Base-by-base conservation (phyloP, 2,888 invertebrate genomes). In the Diloba caeruleocephala region DNA sequence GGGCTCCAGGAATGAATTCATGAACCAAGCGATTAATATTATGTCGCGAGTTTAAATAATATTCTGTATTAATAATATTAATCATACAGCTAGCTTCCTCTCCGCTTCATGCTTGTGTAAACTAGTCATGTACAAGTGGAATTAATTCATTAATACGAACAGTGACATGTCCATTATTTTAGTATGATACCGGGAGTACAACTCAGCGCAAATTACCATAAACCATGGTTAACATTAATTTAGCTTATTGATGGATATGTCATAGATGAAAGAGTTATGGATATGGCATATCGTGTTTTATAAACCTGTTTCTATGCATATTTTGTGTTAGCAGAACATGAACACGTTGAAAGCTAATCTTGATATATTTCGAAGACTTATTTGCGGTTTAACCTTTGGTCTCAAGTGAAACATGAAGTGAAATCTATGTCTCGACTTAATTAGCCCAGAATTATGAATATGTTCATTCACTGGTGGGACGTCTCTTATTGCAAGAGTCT, bases 81-180 rank as follows among this genome's bases (percentile, higher is more conserved):
- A n/a, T 25, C 21, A 3, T 10, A 29, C 26, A 34, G 17, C 15
- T 14, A 12, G 5, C 33, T 54, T 69, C 57, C 62, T n/a, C n/a
- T n/a, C n/a, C n/a, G n/a, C n/a, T n/a, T n/a, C n/a, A n/a, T n/a
- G n/a, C n/a, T n/a, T n/a, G n/a, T n/a, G n/a, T n/a, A n/a, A n/a
- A n/a, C n/a, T 50, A 46, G 15, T 55, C 73, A 84, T 87, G 86
- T 81, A 82, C 82, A 84, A 83, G 76, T 78, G 53, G 79, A 85
- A 86, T 87, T 78, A 82, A 80, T 69, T 72, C 73, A 74, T 71
- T 72, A n/a, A n/a, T 72, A 74, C 73, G 71, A 67, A 61, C 65
- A 77, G 48, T 82, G 82, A 88, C 85, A 79, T 78, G 76, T 84
- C 78, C 82, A 86, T 88, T 84, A 85, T 82, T 84, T 81, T 80